Evolutionary conservation across 2,113 vertebrate genomes (phyloP).

Genomic region (Dendrocopos noguchii): DNA sequence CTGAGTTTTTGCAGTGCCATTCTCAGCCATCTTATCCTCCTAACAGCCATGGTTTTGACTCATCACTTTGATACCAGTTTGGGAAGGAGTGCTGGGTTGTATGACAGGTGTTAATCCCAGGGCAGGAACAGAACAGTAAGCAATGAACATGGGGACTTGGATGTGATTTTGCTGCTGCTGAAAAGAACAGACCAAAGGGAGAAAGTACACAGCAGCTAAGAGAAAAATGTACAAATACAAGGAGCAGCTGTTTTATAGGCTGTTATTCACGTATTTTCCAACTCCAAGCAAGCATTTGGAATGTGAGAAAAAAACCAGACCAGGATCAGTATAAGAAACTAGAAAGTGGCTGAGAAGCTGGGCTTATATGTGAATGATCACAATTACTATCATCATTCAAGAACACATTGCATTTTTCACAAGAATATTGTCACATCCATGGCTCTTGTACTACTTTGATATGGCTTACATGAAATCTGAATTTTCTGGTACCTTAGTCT

Average conservation of each 20-base stretch:
- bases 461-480: fast-evolving
- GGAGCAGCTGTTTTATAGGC: not conserved
- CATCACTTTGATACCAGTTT: not conserved
- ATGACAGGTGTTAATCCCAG: not conserved
- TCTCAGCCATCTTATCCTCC: not conserved
- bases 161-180: not conserved
- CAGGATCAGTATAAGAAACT: not conserved
- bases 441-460: not conserved
- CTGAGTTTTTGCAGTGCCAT: not conserved
- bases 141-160: not conserved
- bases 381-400: not conserved
- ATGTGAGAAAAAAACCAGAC: not conserved
- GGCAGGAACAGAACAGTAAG: not conserved
- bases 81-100: not conserved
- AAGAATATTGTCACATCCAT: not conserved
- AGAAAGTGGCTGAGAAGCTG: not conserved
- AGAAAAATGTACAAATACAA: not conserved
- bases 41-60: fast-evolving
- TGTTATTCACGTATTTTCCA: not conserved
- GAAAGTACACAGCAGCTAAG: not conserved
- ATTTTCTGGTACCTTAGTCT: not conserved
- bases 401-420: not conserved
- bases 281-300: not conserved
- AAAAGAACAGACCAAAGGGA: not conserved
- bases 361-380: not conserved